Evolutionary conservation across 2,797 vertebrate genomes (phyloP).

Genomic region (Vultur gryphus): DNA sequence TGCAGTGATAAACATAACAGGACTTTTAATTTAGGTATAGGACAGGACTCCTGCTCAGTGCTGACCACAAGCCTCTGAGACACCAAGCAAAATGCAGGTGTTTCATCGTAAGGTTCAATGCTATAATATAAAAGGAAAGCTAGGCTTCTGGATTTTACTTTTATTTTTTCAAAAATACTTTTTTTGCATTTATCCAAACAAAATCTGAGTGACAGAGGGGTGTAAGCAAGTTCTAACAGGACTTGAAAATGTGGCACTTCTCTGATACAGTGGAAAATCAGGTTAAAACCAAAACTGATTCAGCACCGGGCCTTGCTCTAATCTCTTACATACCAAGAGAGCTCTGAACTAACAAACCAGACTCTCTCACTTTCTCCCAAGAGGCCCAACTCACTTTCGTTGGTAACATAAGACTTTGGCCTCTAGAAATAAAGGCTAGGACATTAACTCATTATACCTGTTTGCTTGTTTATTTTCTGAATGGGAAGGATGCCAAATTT

Average conservation of each 20-base stretch:
- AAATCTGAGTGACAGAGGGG: background rate
- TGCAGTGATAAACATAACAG: background rate
- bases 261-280: background rate
- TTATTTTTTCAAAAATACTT: background rate
- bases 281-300: background rate
- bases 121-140: background rate
- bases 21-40: background rate
- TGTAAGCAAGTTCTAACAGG: background rate
- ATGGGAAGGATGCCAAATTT: background rate
- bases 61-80: background rate
- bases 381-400: background rate
- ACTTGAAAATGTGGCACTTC: background rate
- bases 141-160: background rate
- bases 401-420: background rate
- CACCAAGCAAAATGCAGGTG: background rate
- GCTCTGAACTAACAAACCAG: slow-evolving; percentile 32
- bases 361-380: slow-evolving; percentile 5
- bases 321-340: background rate
- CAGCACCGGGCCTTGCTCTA: background rate
- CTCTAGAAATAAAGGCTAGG: background rate
- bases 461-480: background rate
- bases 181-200: background rate
- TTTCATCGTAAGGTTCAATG: background rate
- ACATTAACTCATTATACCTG: background rate
- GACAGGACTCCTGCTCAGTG: background rate